Percentiles rank a stretch among this genome's conserved stretches.
These are phyloP conservation scores for Chiloscyllium punctatum DNA, from an alignment of 2,797 vertebrate species.

Conservation along the genomic window DNA sequence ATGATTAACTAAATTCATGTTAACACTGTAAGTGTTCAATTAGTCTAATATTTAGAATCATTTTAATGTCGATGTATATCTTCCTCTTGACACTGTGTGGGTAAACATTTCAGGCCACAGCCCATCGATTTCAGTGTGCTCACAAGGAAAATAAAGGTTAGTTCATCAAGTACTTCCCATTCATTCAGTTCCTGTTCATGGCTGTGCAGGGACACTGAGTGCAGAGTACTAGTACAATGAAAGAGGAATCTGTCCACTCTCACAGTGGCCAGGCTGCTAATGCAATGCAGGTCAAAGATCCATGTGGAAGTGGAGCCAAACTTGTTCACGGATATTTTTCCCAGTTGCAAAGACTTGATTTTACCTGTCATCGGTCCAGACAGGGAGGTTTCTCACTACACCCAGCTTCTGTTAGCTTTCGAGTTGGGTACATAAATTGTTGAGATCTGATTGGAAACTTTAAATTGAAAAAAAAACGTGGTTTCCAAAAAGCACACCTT, in stretches of 20 bases:
- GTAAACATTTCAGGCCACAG: neutral
- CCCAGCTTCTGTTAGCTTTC: too few species aligned
- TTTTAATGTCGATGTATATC: neutral
- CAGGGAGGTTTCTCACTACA: too few species aligned
- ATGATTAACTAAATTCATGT: neutral
- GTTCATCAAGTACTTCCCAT: neutral
- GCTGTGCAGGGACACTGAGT: neutral
- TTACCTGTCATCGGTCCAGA: too few species aligned
- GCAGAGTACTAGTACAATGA: neutral
- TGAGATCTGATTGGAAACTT: too few species aligned
- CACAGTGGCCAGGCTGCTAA: neutral
- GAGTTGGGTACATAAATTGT: too few species aligned
- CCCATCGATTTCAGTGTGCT: neutral
- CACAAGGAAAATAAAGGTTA: neutral
- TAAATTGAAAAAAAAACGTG: too few species aligned
- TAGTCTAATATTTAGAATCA: neutral
- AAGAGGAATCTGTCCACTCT: neutral
- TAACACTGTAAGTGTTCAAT: neutral
- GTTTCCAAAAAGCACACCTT: neutral
- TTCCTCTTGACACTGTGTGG: neutral
- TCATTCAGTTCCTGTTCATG: neutral
- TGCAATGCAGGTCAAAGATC: neutral
- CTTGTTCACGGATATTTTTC: neutral
- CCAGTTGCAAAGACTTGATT: too few species aligned
- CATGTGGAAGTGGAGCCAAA: neutral